Conservation (phyloP, 92 coral and sea anemone genomes). For the Phenganax subtilis region DNA sequence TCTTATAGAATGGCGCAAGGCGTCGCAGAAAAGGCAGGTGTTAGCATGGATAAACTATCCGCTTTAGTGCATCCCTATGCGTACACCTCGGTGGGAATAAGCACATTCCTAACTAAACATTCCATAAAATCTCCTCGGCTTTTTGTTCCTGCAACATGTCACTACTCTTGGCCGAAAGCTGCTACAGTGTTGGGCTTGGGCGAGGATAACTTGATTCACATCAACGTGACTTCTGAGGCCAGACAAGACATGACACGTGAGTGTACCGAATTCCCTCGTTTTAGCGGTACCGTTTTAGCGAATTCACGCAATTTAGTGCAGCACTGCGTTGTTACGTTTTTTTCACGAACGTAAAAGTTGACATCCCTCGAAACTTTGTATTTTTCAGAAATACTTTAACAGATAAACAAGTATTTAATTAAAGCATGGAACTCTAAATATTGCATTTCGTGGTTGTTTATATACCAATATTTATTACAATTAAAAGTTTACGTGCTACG, state of each 20-base stretch:
- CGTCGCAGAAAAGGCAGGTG: slow-evolving; percentile 10
- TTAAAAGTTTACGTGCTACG: too few species aligned
- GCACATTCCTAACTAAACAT: slow-evolving; percentile 58
- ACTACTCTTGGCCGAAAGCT: slow-evolving; percentile 75
- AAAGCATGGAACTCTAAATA: too few species aligned
- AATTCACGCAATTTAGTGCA: not conserved
- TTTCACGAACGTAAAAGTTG: too few species aligned
- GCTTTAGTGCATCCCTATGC: slow-evolving; percentile 11
- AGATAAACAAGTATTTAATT: too few species aligned
- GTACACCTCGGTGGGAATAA: slow-evolving; percentile 49
- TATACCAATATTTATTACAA: too few species aligned
- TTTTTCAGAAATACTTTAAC: too few species aligned
- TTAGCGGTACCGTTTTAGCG: not conserved
- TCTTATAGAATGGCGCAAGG: slow-evolving; percentile 17
- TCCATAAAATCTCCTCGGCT: slow-evolving; percentile 58
- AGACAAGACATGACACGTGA: slow-evolving; percentile 60
- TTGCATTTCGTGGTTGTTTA: too few species aligned
- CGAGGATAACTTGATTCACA: slow-evolving; percentile 55
- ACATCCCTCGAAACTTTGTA: too few species aligned
- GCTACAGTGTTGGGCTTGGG: slow-evolving; percentile 73
- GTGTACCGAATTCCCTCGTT: not conserved
- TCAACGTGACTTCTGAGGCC: slow-evolving; percentile 55
- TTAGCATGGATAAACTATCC: slow-evolving; percentile 14
- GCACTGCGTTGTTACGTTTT: too few species aligned
- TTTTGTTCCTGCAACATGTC: slow-evolving; percentile 66